phyloP scores from a whole-genome alignment of 2,888 invertebrate species.

The Papilio demoleus region DNA sequence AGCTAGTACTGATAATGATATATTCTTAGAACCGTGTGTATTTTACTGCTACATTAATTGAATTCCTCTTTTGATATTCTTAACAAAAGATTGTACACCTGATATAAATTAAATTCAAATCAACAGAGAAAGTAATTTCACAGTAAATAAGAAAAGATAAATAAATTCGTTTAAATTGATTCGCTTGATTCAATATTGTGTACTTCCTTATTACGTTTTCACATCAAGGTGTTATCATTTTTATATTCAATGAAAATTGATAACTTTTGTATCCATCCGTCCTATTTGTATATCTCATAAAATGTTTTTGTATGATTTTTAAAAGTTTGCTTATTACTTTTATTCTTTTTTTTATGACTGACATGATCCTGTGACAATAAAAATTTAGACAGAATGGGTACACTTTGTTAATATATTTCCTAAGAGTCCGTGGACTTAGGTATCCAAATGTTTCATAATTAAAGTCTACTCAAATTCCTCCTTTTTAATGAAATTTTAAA shows the following conservation, averaged over 20 bases:
- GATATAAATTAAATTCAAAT: neutral
- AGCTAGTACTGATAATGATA: no score
- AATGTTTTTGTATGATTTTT: neutral
- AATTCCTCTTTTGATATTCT: neutral
- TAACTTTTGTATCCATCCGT: neutral
- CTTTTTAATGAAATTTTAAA: no score
- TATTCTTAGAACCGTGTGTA: neutral
- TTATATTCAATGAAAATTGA: neutral
- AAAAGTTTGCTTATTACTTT: neutral
- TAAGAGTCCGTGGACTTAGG: no score
- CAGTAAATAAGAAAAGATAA: slow-evolving; percentile 27
- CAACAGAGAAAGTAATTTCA: slow-evolving; percentile 12
- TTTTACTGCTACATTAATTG: neutral
- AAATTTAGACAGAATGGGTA: no score
- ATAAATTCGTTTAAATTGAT: slow-evolving; percentile 24
- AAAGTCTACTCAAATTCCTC: no score
- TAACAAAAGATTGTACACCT: neutral
- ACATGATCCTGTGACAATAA: no score
- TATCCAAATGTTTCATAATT: no score
- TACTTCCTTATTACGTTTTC: slow-evolving; percentile 33
- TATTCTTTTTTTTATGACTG: neutral
- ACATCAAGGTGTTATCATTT: slow-evolving; percentile 11
- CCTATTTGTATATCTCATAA: neutral
- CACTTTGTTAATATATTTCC: no score
- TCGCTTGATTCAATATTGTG: slow-evolving; percentile 24